Evolutionary conservation across 2,888 invertebrate species (phyloP).

Genomic region (Furcula furcula): DNA sequence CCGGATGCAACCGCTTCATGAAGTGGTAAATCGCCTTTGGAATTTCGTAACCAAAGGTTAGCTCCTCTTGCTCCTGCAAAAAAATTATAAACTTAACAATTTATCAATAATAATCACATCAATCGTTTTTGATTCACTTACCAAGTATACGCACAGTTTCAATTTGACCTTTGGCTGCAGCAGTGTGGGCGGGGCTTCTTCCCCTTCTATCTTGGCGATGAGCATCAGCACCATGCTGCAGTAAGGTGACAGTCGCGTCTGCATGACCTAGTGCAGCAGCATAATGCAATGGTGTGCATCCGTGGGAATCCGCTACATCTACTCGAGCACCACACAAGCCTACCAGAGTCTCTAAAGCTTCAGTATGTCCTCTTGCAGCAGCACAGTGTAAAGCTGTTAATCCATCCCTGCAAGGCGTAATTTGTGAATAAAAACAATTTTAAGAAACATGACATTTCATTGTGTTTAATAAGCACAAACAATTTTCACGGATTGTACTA

Average conservation of each 20-base stretch:
- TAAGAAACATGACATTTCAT: too few species aligned
- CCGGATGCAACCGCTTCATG: constrained; percentile 98
- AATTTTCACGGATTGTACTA: neutral
- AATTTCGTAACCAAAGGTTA: constrained; percentile 95
- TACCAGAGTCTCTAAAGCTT: constrained; percentile 93
- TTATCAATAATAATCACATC: neutral
- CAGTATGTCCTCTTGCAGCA: constrained; percentile 96
- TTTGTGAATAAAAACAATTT: neutral
- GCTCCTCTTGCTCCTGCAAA: constrained; percentile 84
- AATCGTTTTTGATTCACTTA: constrained; percentile 14
- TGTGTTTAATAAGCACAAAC: too few species aligned
- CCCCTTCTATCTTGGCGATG: constrained; percentile 97
- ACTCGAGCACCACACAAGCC: constrained; percentile 94
- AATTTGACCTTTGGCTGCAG: constrained; percentile 97
- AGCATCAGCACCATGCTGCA: constrained; percentile 95
- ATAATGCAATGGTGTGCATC: constrained; percentile 98
- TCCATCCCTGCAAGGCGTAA: constrained; percentile 88
- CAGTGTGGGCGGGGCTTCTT: constrained; percentile 96
- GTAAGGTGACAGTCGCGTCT: constrained; percentile 93
- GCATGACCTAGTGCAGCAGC: constrained; percentile 98
- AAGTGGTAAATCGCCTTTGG: constrained; percentile 96
- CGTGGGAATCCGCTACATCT: constrained; percentile 95
- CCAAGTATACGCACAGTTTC: constrained; percentile 91
- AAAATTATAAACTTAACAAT: constrained; percentile 3
- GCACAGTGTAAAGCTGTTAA: constrained; percentile 98